Percentiles rank a stretch among this genome's conserved stretches.
Evolutionary conservation across 2,797 vertebrate genomes (phyloP).

Genomic region (Micrastur ruficollis): DNA sequence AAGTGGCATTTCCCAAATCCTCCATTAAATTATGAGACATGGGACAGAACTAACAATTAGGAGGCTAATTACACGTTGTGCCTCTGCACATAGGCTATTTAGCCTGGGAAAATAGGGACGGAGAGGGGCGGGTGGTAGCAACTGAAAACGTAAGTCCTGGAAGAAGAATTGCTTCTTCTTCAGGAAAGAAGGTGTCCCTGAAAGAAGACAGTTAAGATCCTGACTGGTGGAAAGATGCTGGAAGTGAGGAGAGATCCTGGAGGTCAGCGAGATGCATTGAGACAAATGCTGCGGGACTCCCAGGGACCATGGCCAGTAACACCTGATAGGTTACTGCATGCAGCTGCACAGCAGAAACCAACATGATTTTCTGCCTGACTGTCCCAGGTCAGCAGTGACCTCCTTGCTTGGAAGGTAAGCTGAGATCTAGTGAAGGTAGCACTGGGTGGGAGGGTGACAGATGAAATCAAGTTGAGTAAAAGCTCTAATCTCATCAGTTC

Average conservation of each 20-base stretch:
- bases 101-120: background rate
- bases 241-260: background rate
- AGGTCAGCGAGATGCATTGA: background rate
- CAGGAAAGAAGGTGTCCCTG: background rate
- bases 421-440: background rate
- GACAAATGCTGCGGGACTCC: fast-evolving
- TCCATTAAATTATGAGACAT: background rate
- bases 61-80: background rate
- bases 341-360: background rate
- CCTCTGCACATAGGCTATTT: background rate
- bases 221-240: background rate
- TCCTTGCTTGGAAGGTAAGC: background rate
- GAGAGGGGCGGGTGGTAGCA: background rate
- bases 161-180: background rate
- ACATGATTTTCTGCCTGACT: background rate
- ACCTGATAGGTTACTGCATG: background rate
- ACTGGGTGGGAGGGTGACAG: background rate
- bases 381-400: background rate
- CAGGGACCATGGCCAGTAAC: background rate
- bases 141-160: background rate
- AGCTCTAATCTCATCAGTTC: background rate
- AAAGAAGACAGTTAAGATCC: background rate
- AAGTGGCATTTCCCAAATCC: background rate
- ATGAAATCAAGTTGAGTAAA: background rate
- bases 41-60: background rate